Evolutionary conservation across 2,113 vertebrate species (phyloP), one percentile per base, ranked within the genome.

Genomic region (Pionites leucogaster): DNA sequence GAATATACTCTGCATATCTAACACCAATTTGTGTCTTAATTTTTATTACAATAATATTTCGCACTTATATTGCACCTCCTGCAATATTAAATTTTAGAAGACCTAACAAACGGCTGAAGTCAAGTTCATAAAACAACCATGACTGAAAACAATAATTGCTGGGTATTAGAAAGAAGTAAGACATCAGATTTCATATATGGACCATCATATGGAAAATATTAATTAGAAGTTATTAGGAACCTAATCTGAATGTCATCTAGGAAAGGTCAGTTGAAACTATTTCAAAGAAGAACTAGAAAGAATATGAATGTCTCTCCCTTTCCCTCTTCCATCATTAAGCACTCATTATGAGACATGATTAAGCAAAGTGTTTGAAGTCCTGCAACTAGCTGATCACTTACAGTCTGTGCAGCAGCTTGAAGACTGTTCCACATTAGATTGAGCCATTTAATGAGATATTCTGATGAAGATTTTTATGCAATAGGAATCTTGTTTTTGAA

Each of bases 211-310:
- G 27, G 35, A 79, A 95, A 93, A 69, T 11, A 68, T 57, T 93
- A 82, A 93, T 95, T 90, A 80, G 20, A 71, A 70, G 33, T 71
- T 94, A 91, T 79, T 79, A 94, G 29, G 62, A 94, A 76, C 9
- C 12, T 88, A 69, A 85, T 92, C 35, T 39, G 42, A 71, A 47
- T 6, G 62, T 79, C 16, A 2, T 64, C 84, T 82, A 79, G 17
- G 62, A 79, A 95, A 94, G 63, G 62, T 85, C 75, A 85, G 18
- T 20, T 17, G 5, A 82, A 82, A 87, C 28, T 41, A 35, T 65
- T 92, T 82, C 35, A 55, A 87, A 92, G 50, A 92, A 39, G 53
- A 87, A 88, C 76, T 6, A 6, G 67, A 68, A 88, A 74, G 55
- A 44, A 62, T 55, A 22, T 31, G 47, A 82, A 60, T 60, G 27